Base-by-base conservation (phyloP, 2,888 invertebrate genomes). In the Scaptomyza polygonia region DNA sequence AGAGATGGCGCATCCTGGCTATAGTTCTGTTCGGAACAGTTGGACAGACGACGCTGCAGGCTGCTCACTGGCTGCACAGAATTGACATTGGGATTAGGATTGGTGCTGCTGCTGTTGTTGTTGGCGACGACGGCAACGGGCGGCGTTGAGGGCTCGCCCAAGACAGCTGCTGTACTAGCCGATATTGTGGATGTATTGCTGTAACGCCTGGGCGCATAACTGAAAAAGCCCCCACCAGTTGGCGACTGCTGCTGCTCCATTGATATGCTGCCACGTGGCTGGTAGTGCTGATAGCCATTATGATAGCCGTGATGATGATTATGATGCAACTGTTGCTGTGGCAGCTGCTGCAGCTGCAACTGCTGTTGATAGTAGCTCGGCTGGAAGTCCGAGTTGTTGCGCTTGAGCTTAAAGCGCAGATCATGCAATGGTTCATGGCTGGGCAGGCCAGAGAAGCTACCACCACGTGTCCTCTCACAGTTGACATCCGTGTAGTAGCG, bases 121-220 rank as follows among this genome's bases (percentile, higher is more conserved):
- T 49, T 8, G 1, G 69, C 51, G 12, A 54, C 69, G 36, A 16
- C 77, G 78, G 63, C 77, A 30, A 67, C 67, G 16, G 85, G 66
- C 32, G 54, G 48, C 40, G 61, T 53, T 8, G 66, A 77, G 18
- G 64, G 56, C 44, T 87, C 86, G 43, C 51, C 68, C 61, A 79
- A 74, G 47, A 54, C 77, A 40, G 82, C 77, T 5, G 89, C 79
- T 29, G 88, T 86, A 45, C 63, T 78, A 30, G 90, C 85, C 42
- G 90, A 87, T 14, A 90, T 79, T 2, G 90, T 89, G 62, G 96
- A 95, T 79, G 95, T 95, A 27, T 95, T 94, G 47, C 95, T 95
- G 83, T 95, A 91, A 71, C 95, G 92, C 34, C 95, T 92, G 16
- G 95, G 79, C 90, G 82, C 86, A 70, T 88, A 90, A 25, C 86